These are phyloP conservation scores for Trypoxylus dichotomus DNA, from an alignment of 1,140 invertebrate genomes.

Conservation along the genomic window DNA sequence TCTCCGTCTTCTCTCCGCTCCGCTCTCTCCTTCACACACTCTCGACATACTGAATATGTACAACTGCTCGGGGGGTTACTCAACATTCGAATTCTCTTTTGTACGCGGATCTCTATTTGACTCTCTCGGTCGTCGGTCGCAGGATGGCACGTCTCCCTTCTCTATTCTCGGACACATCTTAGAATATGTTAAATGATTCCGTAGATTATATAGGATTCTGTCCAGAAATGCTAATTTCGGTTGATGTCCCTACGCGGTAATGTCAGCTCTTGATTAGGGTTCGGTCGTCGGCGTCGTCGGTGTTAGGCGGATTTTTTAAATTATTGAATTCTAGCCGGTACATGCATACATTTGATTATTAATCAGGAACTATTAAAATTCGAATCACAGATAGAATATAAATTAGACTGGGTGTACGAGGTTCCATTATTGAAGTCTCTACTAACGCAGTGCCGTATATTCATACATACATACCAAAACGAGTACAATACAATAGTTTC, in stretches of 20 bases:
- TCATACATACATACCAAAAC: too few species aligned
- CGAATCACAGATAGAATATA: constrained; percentile 1
- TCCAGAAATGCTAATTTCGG: constrained; percentile 28
- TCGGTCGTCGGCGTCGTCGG: constrained; percentile 2
- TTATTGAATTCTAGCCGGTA: constrained; percentile 19
- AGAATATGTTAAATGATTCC: constrained; percentile 30
- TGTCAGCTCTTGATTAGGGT: constrained; percentile 29
- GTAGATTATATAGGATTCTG: constrained; percentile 27
- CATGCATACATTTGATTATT: constrained; percentile 24
- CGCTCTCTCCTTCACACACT: neutral
- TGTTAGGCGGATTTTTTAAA: constrained; percentile 12
- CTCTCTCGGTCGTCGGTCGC: constrained; percentile 18
- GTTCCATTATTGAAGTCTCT: neutral
- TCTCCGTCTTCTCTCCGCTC: neutral
- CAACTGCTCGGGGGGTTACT: constrained; percentile 29
- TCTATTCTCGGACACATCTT: constrained; percentile 27
- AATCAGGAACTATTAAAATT: constrained; percentile 24
- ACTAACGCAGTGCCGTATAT: neutral
- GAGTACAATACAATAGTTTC: too few species aligned
- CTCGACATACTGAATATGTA: constrained; percentile 35
- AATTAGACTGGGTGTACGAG: neutral
- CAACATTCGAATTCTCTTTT: constrained; percentile 24
- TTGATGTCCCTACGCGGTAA: constrained; percentile 27
- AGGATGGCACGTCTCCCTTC: constrained; percentile 24
- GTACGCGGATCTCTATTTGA: constrained; percentile 12